These are phyloP conservation scores for Theropithecus gelada DNA, from an alignment of 2,113 vertebrate species.

Conservation along the genomic window DNA sequence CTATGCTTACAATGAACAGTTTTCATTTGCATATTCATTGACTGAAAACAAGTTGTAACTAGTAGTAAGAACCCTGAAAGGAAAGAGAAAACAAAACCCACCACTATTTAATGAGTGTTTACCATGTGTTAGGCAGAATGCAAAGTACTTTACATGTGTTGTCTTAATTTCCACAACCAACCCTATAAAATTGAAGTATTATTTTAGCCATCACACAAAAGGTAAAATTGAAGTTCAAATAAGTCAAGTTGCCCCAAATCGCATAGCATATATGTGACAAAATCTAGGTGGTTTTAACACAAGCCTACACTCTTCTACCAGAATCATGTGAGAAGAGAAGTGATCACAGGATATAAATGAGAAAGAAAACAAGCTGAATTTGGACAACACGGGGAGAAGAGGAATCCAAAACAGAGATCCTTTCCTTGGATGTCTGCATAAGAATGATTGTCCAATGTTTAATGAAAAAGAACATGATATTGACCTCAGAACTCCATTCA, in stretches of 20 bases:
- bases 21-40: neutral
- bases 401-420: neutral
- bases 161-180: slow-evolving; percentile 29
- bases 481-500: neutral
- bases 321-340: neutral
- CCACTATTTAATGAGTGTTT: neutral
- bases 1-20: neutral
- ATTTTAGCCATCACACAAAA: neutral
- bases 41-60: slow-evolving; percentile 2
- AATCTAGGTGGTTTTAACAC: neutral
- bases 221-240: neutral
- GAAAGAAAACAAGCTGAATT: neutral
- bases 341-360: neutral
- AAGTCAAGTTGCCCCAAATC: neutral
- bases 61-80: neutral
- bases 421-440: neutral
- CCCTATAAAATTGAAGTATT: neutral
- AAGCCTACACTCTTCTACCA: neutral
- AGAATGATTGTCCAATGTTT: neutral
- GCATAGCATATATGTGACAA: neutral
- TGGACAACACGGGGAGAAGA: neutral
- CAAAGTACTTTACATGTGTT: neutral
- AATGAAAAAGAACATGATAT: neutral
- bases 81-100: neutral
- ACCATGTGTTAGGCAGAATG: neutral